These are phyloP conservation scores for Nomada goodeniana DNA, from an alignment of 2,888 invertebrate species.

Conservation along the genomic window DNA sequence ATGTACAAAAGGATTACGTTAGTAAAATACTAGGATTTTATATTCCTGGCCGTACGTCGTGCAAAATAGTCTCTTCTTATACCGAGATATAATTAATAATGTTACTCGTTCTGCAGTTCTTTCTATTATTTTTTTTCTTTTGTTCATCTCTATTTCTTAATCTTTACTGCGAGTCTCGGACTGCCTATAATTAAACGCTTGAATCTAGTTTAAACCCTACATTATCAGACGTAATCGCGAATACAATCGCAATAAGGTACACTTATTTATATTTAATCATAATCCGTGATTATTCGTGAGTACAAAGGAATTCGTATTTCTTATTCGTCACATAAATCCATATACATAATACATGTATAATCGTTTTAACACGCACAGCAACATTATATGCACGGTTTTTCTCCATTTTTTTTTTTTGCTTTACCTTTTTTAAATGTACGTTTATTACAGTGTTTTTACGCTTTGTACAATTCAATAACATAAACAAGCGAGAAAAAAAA, in stretches of 20 bases:
- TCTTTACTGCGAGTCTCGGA: conserved; percentile 39
- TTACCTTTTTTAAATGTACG: conserved; percentile 21
- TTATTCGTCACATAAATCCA: conserved; percentile 1
- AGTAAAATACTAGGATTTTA: conserved; percentile 77
- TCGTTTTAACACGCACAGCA: conserved; percentile 21
- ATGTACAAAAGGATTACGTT: conserved; percentile 75
- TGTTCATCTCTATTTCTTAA: not conserved
- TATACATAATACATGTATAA: conserved; percentile 24
- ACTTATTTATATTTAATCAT: conserved; percentile 48
- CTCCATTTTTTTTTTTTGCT: not conserved
- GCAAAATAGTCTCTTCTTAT: conserved; percentile 63
- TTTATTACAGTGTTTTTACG: conserved; percentile 34
- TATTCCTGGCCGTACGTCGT: conserved; percentile 64
- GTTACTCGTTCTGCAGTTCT: conserved; percentile 35
- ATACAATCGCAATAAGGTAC: conserved; percentile 52
- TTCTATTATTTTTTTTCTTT: too few relatives aligned
- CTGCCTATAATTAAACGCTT: conserved; percentile 56
- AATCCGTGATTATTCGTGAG: conserved; percentile 21
- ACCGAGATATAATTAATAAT: conserved; percentile 58
- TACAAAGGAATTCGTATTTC: conserved; percentile 29
- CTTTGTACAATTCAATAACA: conserved; percentile 55
- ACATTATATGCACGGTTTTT: conserved; percentile 28
- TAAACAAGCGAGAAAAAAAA: conserved; percentile 35
- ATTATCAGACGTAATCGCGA: conserved; percentile 5
- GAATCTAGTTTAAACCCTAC: conserved; percentile 66